Percentiles rank a stretch among this genome's conserved stretches.
Conservation (phyloP, 1,140 invertebrate genomes). For the Cyclargus thomasi region DNA sequence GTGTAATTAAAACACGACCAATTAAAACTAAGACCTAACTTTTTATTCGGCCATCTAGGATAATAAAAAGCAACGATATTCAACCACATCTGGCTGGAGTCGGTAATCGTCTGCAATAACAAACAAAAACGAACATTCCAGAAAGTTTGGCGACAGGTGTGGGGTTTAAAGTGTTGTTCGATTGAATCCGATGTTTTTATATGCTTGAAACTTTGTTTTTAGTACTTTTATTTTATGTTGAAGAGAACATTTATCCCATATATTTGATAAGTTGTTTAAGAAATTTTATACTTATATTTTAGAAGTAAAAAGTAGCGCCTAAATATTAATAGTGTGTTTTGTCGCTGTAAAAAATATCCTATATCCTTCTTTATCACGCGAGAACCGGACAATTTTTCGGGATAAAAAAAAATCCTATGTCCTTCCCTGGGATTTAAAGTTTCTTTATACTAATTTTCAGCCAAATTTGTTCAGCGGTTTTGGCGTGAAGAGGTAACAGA, state of each 20-base stretch:
- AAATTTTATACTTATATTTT: no score
- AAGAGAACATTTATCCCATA: background rate
- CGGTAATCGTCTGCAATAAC: conserved; percentile 66
- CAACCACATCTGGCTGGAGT: conserved; percentile 44
- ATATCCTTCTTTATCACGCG: no score
- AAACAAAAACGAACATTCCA: conserved; percentile 62
- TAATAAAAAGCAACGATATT: conserved; percentile 18
- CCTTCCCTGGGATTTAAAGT: no score
- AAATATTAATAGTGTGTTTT: no score
- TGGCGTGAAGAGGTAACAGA: no score
- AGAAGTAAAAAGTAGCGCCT: no score
- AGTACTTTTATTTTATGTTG: background rate
- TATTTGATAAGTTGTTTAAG: background rate
- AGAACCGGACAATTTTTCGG: no score
- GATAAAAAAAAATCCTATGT: no score
- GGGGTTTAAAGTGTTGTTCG: background rate
- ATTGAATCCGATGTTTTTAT: background rate
- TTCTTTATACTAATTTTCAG: no score
- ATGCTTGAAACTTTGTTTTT: background rate
- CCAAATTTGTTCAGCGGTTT: no score
- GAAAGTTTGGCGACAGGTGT: conserved; percentile 46
- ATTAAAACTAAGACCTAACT: background rate
- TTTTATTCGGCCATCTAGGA: background rate
- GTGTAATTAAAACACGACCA: background rate
- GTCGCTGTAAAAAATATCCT: no score